Percentiles rank a stretch among this genome's conserved stretches.
Conservation (phyloP, 2,113 vertebrate genomes). For the Pampusana beccarii region DNA sequence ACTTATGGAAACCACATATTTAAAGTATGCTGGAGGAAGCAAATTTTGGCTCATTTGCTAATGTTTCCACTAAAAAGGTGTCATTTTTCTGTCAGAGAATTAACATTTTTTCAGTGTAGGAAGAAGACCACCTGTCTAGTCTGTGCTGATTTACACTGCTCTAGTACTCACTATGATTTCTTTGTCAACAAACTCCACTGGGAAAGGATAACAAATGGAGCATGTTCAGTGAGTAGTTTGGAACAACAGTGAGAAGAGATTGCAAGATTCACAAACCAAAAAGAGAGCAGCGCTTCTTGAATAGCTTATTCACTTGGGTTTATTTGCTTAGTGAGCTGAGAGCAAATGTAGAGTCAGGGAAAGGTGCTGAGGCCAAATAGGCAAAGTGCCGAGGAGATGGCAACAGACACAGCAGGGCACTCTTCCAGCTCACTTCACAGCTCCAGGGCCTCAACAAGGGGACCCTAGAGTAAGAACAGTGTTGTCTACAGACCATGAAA, state of each 20-base stretch:
- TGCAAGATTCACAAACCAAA: not conserved
- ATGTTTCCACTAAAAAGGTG: not conserved
- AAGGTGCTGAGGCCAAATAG: not conserved
- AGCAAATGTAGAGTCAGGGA: not conserved
- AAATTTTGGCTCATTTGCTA: not conserved
- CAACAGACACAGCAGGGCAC: not conserved
- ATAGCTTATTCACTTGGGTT: not conserved
- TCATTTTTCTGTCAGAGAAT: not conserved
- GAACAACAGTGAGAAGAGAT: not conserved
- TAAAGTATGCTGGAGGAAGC: not conserved
- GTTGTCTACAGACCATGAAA: not conserved
- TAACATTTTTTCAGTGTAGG: not conserved
- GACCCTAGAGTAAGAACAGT: not conserved
- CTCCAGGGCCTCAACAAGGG: not conserved
- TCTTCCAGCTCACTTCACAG: constrained; percentile 5
- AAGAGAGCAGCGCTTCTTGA: not conserved
- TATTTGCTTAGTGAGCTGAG: not conserved
- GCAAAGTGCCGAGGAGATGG: not conserved
- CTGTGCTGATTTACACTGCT: not conserved
- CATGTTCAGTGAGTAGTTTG: not conserved
- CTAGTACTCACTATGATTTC: not conserved
- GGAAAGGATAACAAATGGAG: not conserved
- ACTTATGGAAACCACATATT: not conserved
- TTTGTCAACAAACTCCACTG: not conserved
- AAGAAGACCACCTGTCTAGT: not conserved